Conservation (phyloP, 2,113 vertebrate species). For the Anolis carolinensis region DNA sequence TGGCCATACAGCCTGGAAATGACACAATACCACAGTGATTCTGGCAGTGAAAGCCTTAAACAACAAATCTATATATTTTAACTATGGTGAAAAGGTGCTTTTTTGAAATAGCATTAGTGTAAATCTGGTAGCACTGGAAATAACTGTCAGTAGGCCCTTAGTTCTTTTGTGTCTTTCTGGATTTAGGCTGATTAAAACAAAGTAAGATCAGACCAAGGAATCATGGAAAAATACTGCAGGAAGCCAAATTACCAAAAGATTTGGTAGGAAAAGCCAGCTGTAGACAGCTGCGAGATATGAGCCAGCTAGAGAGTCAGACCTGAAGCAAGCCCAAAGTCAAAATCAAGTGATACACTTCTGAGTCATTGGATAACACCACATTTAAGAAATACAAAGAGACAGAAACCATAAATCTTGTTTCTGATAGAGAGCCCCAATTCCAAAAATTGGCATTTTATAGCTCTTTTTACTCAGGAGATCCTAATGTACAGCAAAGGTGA, state of each 20-base stretch:
- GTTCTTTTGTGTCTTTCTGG: too few relatives aligned
- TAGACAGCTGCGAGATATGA: not conserved
- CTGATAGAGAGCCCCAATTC: not conserved
- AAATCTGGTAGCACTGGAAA: not conserved
- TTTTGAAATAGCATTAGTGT: not conserved
- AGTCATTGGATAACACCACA: not conserved
- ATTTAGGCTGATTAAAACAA: too few relatives aligned
- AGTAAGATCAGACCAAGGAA: too few relatives aligned
- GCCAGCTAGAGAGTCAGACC: not conserved
- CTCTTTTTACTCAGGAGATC: not conserved
- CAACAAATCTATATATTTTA: not conserved
- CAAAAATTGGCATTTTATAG: not conserved
- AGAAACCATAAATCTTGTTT: not conserved
- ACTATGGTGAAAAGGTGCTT: not conserved
- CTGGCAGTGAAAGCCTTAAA: too few relatives aligned
- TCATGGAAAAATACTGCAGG: not conserved
- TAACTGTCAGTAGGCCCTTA: not conserved
- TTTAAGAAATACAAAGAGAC: not conserved
- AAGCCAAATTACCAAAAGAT: not conserved
- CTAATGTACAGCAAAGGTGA: not conserved
- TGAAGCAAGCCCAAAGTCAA: not conserved
- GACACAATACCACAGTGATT: too few relatives aligned
- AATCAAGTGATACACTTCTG: not conserved
- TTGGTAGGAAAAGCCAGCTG: not conserved
- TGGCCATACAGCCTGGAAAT: too few relatives aligned